Evolutionary conservation across 2,888 invertebrate genomes (phyloP).

Genomic region (Panzeria rudis): DNA sequence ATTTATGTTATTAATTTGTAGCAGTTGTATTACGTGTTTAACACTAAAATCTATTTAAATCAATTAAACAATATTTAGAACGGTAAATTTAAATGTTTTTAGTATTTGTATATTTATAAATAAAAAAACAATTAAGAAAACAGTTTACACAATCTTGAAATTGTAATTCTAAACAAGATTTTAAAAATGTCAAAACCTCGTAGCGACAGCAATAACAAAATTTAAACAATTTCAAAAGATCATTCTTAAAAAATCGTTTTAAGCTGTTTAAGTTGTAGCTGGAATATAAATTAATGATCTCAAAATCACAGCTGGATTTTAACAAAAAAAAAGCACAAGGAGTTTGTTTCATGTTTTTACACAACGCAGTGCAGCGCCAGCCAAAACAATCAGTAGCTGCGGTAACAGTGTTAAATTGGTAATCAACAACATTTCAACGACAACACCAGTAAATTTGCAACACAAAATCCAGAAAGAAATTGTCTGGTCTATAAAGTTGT

Average conservation of each 20-base stretch:
- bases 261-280: too few species aligned
- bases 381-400: conserved; percentile 55
- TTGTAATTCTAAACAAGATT: conserved; percentile 2
- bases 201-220: not conserved
- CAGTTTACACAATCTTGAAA: not conserved
- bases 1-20: not conserved
- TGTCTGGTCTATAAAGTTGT: conserved; percentile 3
- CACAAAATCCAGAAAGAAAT: conserved; percentile 7
- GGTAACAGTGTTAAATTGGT: conserved; percentile 62
- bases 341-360: conserved; percentile 2
- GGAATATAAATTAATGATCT: conserved; percentile 53
- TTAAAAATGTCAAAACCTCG: not conserved
- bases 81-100: not conserved
- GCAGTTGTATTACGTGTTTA: not conserved
- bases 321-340: not conserved
- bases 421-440: conserved; percentile 62
- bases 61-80: not conserved
- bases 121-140: too few species aligned
- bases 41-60: not conserved
- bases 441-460: conserved; percentile 33
- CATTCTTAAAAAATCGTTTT: too few species aligned
- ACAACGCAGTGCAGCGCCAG: not conserved
- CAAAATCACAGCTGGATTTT: conserved; percentile 52
- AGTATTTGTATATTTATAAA: too few species aligned
- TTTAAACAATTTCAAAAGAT: not conserved